These are phyloP conservation scores for Drosophila ambigua DNA, from an alignment of 1,140 invertebrate species.

Conservation along the genomic window DNA sequence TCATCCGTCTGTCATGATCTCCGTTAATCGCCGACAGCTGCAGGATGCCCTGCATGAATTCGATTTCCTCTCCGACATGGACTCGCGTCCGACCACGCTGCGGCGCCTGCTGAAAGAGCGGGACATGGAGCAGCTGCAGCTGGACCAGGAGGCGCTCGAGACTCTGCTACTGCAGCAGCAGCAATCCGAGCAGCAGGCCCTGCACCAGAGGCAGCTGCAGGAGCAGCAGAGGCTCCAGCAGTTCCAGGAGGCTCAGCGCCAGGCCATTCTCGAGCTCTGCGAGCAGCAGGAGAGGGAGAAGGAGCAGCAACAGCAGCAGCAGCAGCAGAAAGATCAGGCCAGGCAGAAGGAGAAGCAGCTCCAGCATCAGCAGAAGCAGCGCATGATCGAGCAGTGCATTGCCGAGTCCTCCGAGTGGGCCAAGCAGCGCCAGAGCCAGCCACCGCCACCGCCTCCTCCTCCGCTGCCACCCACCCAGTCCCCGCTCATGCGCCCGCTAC, in stretches of 20 bases:
- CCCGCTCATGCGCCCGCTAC: slow-evolving; percentile 9
- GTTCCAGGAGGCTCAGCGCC: slow-evolving; percentile 47
- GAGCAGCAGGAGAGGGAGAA: slow-evolving; percentile 65
- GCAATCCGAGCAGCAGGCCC: slow-evolving; percentile 39
- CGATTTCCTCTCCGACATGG: slow-evolving; percentile 90
- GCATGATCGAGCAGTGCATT: slow-evolving; percentile 15
- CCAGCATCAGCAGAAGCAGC: slow-evolving; percentile 14
- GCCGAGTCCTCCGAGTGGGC: slow-evolving; percentile 3
- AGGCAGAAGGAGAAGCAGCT: slow-evolving; percentile 3
- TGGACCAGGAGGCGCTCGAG: slow-evolving; percentile 53
- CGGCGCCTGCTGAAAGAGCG: slow-evolving; percentile 84
- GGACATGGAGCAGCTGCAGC: slow-evolving; percentile 54
- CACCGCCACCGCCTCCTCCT: slow-evolving; percentile 28
- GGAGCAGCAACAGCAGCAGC: slow-evolving; percentile 23
- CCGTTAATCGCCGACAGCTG: slow-evolving; percentile 86
- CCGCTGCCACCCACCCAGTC: slow-evolving; percentile 25
- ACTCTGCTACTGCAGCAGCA: slow-evolving; percentile 43
- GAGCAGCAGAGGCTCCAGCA: slow-evolving; percentile 48
- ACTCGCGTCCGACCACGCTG: slow-evolving; percentile 74
- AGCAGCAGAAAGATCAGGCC: slow-evolving; percentile 1
- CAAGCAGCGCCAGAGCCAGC: slow-evolving; percentile 17
- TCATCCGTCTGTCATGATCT: slow-evolving; percentile 49
- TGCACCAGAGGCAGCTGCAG: slow-evolving; percentile 45
- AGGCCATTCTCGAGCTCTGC: slow-evolving; percentile 43
- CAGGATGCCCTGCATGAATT: slow-evolving; percentile 93